phyloP scores from a whole-genome alignment of 2,888 invertebrate genomes.

The Heliconius aoede region DNA sequence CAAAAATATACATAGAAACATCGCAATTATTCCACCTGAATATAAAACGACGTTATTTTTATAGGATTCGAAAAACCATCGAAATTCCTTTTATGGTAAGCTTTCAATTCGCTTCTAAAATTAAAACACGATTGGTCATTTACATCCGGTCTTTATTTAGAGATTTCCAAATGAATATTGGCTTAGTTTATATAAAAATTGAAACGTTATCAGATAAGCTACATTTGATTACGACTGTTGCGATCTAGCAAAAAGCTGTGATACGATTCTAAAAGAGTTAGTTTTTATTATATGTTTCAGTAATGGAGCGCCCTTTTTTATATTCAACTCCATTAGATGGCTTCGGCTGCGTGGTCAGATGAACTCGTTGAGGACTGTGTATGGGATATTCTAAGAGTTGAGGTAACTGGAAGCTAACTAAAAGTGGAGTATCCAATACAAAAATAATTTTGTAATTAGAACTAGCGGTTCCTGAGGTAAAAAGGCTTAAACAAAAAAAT shows the following conservation, averaged over 20 bases:
- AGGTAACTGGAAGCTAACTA: too few relatives aligned
- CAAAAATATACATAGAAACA: constrained; percentile 46
- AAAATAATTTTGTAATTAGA: too few relatives aligned
- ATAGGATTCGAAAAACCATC: constrained; percentile 40
- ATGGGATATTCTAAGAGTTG: too few relatives aligned
- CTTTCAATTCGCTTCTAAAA: constrained; percentile 38
- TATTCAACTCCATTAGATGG: not conserved
- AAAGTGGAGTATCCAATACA: too few relatives aligned
- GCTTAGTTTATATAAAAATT: constrained; percentile 20
- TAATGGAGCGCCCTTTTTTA: not conserved
- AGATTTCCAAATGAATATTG: constrained; percentile 25
- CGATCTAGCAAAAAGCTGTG: not conserved
- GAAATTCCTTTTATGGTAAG: constrained; percentile 24
- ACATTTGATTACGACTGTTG: constrained; percentile 5
- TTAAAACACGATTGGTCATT: constrained; percentile 39
- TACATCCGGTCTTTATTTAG: constrained; percentile 23
- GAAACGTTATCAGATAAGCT: not conserved
- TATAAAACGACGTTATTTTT: constrained; percentile 49
- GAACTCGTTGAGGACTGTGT: too few relatives aligned
- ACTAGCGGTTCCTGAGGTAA: too few relatives aligned
- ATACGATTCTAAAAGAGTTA: not conserved
- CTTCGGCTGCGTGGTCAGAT: too few relatives aligned
- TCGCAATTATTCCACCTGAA: constrained; percentile 45
- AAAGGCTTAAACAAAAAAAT: too few relatives aligned
- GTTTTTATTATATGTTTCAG: not conserved